phyloP scores from a whole-genome alignment of 2,113 vertebrate genomes.

The Melanostigma gelatinosum region DNA sequence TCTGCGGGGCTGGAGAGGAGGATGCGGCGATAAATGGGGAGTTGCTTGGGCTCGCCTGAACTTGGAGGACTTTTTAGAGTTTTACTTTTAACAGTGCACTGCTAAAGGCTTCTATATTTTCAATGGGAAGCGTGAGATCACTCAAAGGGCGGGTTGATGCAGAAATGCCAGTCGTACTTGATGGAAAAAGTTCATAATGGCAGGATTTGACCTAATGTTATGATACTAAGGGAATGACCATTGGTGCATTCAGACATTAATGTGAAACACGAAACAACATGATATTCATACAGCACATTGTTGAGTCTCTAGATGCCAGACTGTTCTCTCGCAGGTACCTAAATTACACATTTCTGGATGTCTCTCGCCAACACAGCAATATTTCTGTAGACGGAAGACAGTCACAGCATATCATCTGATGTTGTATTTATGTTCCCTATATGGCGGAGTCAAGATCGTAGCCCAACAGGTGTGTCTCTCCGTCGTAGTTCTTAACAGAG shows the following conservation, averaged over 20 bases:
- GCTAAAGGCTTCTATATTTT: constrained; percentile 32
- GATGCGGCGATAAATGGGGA: constrained; percentile 58
- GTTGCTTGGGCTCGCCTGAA: constrained; percentile 45
- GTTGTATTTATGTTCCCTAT: neutral
- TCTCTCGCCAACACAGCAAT: neutral
- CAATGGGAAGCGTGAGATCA: neutral
- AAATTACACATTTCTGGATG: neutral
- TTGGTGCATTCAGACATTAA: neutral
- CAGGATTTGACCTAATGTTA: neutral
- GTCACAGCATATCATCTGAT: neutral
- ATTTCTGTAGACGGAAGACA: neutral
- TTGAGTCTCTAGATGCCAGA: neutral
- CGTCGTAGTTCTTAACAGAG: constrained; percentile 18
- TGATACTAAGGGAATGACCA: neutral
- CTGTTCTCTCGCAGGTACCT: neutral
- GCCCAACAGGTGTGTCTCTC: constrained; percentile 28
- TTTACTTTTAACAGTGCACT: constrained; percentile 8
- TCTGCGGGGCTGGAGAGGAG: constrained; percentile 60
- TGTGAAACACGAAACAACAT: neutral
- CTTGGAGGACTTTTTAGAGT: constrained; percentile 53
- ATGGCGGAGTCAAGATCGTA: neutral
- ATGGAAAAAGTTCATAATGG: constrained; percentile 1
- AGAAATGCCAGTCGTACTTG: constrained; percentile 28
- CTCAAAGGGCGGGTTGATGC: constrained; percentile 23
- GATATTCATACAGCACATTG: neutral